phyloP scores from a whole-genome alignment of 2,797 vertebrate genomes.

The Sciaenops ocellatus region DNA sequence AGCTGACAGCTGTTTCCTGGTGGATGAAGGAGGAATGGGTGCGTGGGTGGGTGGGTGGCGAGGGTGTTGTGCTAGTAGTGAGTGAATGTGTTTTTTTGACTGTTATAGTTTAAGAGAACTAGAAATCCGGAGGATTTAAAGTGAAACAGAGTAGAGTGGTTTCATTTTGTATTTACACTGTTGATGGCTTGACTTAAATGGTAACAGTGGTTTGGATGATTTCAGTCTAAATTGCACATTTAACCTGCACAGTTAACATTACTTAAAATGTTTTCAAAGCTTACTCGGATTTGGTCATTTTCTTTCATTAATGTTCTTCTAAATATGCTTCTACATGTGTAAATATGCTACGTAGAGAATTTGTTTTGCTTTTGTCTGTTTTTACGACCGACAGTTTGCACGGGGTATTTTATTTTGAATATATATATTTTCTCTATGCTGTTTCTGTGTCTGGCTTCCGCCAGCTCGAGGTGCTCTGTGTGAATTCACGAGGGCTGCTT shows the following conservation, averaged over 20 bases:
- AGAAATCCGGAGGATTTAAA: slow-evolving; percentile 11
- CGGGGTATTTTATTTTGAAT: too few species aligned
- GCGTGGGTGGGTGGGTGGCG: slow-evolving; percentile 57
- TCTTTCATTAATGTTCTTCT: too few species aligned
- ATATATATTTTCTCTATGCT: too few species aligned
- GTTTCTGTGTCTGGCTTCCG: too few species aligned
- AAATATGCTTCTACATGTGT: too few species aligned
- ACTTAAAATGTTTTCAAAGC: not conserved
- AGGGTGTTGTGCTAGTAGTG: slow-evolving; percentile 34
- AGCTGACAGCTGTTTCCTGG: slow-evolving; percentile 89
- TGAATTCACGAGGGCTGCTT: too few species aligned
- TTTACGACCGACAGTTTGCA: too few species aligned
- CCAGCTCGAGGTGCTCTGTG: too few species aligned
- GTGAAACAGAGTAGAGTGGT: not conserved
- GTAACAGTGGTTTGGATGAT: not conserved
- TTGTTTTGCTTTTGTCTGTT: too few species aligned
- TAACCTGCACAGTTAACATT: too few species aligned
- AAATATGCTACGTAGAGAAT: too few species aligned
- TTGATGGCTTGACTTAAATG: not conserved
- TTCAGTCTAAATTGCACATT: not conserved
- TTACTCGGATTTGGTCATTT: too few species aligned
- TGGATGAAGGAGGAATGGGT: slow-evolving; percentile 74
- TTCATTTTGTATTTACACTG: not conserved
- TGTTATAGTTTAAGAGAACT: slow-evolving; percentile 24
- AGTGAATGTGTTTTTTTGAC: slow-evolving; percentile 45